Percentiles rank a stretch among this genome's conserved stretches.
Evolutionary conservation across 1,140 invertebrate species (phyloP).

Genomic region (Ooceraea biroi): DNA sequence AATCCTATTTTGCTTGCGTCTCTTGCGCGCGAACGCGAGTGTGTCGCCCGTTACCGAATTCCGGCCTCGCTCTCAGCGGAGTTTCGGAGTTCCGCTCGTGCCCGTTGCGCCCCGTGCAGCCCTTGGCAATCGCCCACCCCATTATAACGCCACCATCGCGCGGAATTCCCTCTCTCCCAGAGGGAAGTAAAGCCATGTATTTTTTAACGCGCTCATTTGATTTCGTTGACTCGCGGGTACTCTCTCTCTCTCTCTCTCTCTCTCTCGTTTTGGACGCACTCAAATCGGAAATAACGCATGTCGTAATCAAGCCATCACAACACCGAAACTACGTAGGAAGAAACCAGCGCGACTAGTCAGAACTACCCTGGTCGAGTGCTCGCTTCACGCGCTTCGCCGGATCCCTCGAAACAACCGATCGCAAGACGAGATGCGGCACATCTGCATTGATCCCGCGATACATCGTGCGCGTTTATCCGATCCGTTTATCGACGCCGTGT

Average conservation of each 20-base stretch:
- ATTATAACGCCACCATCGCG: conserved; percentile 30
- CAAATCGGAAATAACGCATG: neutral
- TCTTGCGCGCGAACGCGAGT: conserved; percentile 54
- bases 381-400: too few species aligned
- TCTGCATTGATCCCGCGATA: conserved; percentile 10
- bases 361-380: neutral
- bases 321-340: neutral
- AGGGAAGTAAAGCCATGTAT: neutral
- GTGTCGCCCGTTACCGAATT: conserved; percentile 64
- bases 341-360: too few species aligned
- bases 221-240: conserved; percentile 21
- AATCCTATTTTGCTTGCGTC: conserved; percentile 72
- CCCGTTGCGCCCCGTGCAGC: conserved; percentile 52
- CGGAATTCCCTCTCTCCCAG: neutral
- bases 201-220: conserved; percentile 17
- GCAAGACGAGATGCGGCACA: conserved; percentile 1
- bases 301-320: neutral
- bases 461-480: conserved; percentile 28
- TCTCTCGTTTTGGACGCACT: neutral
- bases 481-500: neutral
- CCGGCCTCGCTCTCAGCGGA: neutral
- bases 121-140: conserved; percentile 58
- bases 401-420: neutral
- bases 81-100: conserved; percentile 11
- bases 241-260: too few species aligned